Conservation (phyloP, 2,888 invertebrate species). For the Caenorhabditis sp. region DNA sequence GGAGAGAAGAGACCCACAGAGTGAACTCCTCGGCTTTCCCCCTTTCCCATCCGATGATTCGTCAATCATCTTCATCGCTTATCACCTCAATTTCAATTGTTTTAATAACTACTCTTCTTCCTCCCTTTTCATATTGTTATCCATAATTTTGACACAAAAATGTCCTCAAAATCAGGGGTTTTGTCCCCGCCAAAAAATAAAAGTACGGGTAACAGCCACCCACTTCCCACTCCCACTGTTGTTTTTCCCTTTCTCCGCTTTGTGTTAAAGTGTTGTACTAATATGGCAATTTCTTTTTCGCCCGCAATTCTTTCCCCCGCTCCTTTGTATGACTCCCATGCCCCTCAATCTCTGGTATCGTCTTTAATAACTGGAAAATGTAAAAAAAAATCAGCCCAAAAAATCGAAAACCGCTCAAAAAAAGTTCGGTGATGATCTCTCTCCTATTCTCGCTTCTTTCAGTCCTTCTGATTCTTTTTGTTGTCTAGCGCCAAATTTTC, state of each 20-base stretch:
- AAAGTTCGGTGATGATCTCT: constrained; percentile 34
- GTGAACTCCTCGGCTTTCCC: not conserved
- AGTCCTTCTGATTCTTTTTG: constrained; percentile 14
- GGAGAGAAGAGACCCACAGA: constrained; percentile 49
- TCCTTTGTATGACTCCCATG: not conserved
- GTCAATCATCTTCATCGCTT: constrained; percentile 10
- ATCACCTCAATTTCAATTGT: constrained; percentile 34
- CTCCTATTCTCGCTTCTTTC: constrained; percentile 13
- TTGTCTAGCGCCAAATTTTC: constrained; percentile 32
- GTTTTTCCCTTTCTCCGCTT: constrained; percentile 11
- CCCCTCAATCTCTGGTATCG: constrained; percentile 3
- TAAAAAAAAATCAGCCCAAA: constrained; percentile 23
- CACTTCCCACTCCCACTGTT: constrained; percentile 1
- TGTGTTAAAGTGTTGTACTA: constrained; percentile 33
- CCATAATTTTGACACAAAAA: constrained; percentile 25
- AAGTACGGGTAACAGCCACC: not conserved
- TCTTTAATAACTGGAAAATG: constrained; percentile 30
- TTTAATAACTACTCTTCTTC: constrained; percentile 10
- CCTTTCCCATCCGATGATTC: not conserved
- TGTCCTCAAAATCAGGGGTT: constrained; percentile 25
- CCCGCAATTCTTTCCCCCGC: constrained; percentile 15
- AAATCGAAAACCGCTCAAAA: constrained; percentile 43
- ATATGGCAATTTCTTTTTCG: constrained; percentile 30
- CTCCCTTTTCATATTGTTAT: constrained; percentile 34
- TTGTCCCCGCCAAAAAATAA: no score